Evolutionary conservation across 2,113 vertebrate genomes (phyloP).

Genomic region (Apteryx mantelli): DNA sequence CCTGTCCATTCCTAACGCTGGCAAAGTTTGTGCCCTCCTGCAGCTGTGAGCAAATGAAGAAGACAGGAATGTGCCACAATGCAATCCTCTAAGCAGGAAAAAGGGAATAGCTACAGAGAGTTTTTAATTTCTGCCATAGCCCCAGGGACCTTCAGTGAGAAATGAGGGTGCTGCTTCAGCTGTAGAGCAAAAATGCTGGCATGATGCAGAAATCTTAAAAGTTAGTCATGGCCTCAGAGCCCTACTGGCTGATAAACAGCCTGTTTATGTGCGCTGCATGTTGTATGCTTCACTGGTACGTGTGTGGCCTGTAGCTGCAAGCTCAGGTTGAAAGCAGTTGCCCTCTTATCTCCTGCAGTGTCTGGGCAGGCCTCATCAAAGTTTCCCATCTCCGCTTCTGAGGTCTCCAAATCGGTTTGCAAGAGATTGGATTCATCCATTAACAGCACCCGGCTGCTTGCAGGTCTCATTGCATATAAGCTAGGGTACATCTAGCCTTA

Average conservation of each 20-base stretch:
- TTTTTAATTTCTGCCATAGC: neutral
- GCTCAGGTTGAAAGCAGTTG: neutral
- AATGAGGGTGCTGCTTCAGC: neutral
- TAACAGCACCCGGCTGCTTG: neutral
- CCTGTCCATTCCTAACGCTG: fast-evolving
- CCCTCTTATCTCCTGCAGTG: neutral
- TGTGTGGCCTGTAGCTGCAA: neutral
- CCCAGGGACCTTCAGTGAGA: fast-evolving
- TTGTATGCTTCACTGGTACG: fast-evolving
- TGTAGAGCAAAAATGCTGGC: neutral
- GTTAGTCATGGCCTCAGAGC: fast-evolving
- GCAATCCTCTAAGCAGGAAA: neutral
- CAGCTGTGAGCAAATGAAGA: neutral
- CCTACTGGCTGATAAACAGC: neutral
- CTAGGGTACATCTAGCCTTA: neutral
- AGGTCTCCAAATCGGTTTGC: neutral
- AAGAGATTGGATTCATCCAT: neutral
- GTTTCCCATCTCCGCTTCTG: neutral
- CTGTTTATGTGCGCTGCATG: too few relatives aligned
- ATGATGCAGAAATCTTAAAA: neutral
- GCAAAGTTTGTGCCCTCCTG: neutral
- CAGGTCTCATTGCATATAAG: neutral
- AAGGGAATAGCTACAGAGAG: neutral
- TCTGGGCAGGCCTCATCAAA: neutral
- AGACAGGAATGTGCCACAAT: fast-evolving